These are phyloP conservation scores for Proisotoma minuta DNA, from an alignment of 2,888 invertebrate genomes.

Conservation along the genomic window DNA sequence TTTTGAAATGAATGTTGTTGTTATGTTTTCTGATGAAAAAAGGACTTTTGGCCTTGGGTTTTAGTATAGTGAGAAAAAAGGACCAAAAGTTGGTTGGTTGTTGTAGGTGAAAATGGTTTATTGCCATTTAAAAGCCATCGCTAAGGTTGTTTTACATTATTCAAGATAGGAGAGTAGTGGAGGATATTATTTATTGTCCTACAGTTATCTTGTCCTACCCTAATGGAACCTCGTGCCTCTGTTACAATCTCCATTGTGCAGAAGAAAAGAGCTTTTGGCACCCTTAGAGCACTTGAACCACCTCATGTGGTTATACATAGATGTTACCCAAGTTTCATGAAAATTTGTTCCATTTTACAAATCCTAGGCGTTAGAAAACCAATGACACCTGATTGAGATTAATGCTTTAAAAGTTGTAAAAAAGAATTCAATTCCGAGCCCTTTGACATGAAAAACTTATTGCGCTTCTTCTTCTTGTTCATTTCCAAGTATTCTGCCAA, in stretches of 20 bases:
- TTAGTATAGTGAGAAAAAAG: no score
- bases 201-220: conserved; percentile 6
- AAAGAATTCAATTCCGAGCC: conserved; percentile 7
- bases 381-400: conserved; percentile 11
- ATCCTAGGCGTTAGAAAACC: conserved; percentile 1
- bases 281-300: not conserved
- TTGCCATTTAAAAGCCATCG: not conserved
- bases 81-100: no score
- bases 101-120: conserved; percentile 5
- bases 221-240: not conserved
- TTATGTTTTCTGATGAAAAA: no score
- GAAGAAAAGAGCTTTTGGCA: conserved; percentile 7
- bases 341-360: not conserved
- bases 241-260: not conserved
- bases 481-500: no score
- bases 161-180: not conserved
- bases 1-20: no score
- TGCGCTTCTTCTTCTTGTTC: no score
- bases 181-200: not conserved
- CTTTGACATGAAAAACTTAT: no score
- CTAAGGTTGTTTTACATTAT: conserved; percentile 3
- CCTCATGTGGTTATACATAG: conserved; percentile 9
- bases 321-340: conserved; percentile 1
- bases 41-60: no score
- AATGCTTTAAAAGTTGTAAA: not conserved